Base-by-base conservation (phyloP, 2,113 vertebrate genomes). In the Paradoxurus hermaphroditus region DNA sequence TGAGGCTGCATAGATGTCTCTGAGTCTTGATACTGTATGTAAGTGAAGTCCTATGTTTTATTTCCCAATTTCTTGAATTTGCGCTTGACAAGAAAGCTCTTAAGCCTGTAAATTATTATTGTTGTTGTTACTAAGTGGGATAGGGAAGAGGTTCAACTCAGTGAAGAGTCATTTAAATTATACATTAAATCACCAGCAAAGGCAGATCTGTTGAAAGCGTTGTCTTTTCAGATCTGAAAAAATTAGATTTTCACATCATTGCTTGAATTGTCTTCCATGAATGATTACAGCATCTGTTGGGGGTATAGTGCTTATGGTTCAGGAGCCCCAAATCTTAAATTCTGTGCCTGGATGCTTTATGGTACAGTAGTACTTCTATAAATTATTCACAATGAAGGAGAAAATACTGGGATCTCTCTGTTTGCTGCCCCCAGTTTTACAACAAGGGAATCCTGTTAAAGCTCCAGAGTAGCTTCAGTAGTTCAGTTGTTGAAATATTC, bases 41-140 rank as follows among this genome's bases (percentile, higher is more conserved):
- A 29, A 68, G 63, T 44, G 51, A 95, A 96, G 13, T 21, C 44
- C 9, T 44, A 1, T 49, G 59, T 41, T 93, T 77, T 62, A 59
- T 93, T 94, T 94, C 65, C 86, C 36, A 96, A 82, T 91, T 95
- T 95, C 56, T 68, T 86, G 46, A 72, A 49, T 78, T 86, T 81
- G 39, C 31, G 89, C 44, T 93, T 75, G 77, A 88, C 18, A 13
- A 44, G 85, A 86, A 78, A 72, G 7, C 53, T 91, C 86, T 59
- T 31, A 53, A 94, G 59, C 65, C 72, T 90, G 12, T 90, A 34
- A 87, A 65, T 93, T 82, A 82, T 65, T 73, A 70, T 82, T 73
- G 3, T 86, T 81, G 12, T 56, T 86, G 39, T 53, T 83, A 62
- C 34, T 70, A 77, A 77, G 34, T 63, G 75, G 56, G 46, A 23